These are phyloP conservation scores for Ladona fulva DNA, from an alignment of 1,140 invertebrate genomes.

Conservation along the genomic window DNA sequence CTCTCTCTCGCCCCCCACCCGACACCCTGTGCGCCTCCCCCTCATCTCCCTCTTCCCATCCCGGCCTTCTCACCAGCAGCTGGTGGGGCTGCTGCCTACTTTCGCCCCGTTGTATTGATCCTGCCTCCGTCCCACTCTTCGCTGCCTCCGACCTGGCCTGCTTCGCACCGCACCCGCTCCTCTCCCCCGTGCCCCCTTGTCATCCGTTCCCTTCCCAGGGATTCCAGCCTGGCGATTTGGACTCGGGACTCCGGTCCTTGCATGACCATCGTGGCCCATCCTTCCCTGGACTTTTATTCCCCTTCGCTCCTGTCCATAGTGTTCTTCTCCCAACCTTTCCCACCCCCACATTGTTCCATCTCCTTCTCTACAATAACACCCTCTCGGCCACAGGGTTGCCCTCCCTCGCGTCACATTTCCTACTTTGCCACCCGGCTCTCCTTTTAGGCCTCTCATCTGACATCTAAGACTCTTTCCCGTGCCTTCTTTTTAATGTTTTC, in stretches of 20 bases:
- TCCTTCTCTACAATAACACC: neutral
- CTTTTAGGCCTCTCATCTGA: too few relatives aligned
- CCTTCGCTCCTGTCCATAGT: neutral
- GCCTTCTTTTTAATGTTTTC: too few relatives aligned
- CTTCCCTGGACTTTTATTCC: neutral
- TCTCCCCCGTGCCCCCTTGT: too few relatives aligned
- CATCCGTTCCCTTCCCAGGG: neutral
- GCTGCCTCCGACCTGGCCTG: too few relatives aligned
- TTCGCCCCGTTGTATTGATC: too few relatives aligned
- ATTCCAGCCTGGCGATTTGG: neutral
- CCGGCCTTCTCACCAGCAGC: too few relatives aligned
- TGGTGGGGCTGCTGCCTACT: too few relatives aligned
- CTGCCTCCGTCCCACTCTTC: too few relatives aligned
- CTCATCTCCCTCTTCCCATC: neutral
- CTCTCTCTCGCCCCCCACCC: too few relatives aligned
- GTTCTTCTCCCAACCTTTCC: neutral
- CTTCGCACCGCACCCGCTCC: too few relatives aligned
- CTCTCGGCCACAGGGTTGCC: neutral
- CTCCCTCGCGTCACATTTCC: neutral
- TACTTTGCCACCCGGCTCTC: neutral
- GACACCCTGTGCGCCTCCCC: neutral
- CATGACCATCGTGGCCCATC: neutral
- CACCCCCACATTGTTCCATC: neutral
- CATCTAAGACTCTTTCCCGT: too few relatives aligned
- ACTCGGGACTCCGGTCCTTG: neutral